A percentile compares a stretch with the other conserved stretches of the same genome.
These are phyloP conservation scores for Melinopterus prodromus DNA, from an alignment of 2,888 invertebrate genomes.

Conservation along the genomic window DNA sequence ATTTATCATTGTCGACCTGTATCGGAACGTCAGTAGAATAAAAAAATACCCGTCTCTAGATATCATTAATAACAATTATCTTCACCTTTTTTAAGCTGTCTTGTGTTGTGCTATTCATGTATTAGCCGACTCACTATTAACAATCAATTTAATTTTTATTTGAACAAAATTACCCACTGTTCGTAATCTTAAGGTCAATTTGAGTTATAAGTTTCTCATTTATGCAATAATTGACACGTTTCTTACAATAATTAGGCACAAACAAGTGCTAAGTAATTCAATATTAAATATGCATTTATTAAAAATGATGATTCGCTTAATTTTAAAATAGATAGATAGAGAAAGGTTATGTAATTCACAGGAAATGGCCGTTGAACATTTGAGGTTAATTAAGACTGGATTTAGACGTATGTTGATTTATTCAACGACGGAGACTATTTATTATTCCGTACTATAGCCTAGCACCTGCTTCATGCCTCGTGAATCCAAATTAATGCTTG, in stretches of 20 bases:
- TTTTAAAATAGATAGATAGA: background rate
- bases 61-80: background rate
- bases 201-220: background rate
- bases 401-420: background rate
- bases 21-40: background rate
- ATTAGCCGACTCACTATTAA: background rate
- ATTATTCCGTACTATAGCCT: no score
- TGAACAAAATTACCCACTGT: background rate
- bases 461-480: background rate
- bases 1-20: background rate
- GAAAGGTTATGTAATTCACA: background rate
- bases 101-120: background rate
- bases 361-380: background rate
- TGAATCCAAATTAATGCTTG: background rate
- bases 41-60: background rate
- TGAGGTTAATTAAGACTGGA: background rate
- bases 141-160: constrained; percentile 4
- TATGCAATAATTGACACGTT: background rate
- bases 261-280: background rate
- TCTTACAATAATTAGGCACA: background rate
- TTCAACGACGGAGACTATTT: background rate
- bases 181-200: background rate
- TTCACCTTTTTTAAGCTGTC: background rate
- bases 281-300: background rate
- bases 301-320: background rate